A percentile compares a stretch with the other conserved stretches of the same genome.
These are phyloP conservation scores for Drosophila pseudoobscura DNA, from an alignment of 1,140 invertebrate species.

Conservation along the genomic window DNA sequence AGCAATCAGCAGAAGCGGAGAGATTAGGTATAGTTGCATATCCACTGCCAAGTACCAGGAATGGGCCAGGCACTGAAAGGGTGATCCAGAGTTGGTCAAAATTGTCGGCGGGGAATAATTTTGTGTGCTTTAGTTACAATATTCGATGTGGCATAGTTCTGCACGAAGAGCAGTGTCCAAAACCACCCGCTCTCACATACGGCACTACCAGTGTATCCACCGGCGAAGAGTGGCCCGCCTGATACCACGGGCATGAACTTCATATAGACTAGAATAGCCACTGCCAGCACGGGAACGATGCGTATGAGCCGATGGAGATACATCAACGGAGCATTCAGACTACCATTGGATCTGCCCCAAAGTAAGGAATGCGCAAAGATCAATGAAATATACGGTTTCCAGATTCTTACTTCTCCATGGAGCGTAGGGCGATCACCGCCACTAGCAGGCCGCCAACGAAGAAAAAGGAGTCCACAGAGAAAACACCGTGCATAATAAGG, in stretches of 20 bases:
- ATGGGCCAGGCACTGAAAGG: constrained; percentile 91
- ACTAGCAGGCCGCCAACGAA: constrained; percentile 86
- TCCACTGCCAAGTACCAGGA: constrained; percentile 95
- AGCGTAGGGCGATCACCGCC: no score
- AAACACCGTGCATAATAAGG: constrained; percentile 85
- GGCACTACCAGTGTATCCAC: constrained; percentile 27
- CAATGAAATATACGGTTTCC: no score
- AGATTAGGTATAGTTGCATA: constrained; percentile 91
- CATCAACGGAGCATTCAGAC: constrained; percentile 60
- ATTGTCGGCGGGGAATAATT: no score
- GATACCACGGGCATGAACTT: constrained; percentile 36
- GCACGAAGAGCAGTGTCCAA: constrained; percentile 56
- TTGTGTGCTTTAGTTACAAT: constrained; percentile 6
- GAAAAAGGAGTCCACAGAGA: constrained; percentile 88
- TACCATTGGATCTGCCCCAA: constrained; percentile 42
- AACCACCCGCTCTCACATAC: constrained; percentile 66
- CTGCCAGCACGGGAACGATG: constrained; percentile 45
- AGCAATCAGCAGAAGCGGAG: constrained; percentile 85
- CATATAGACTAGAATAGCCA: constrained; percentile 56
- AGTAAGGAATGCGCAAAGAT: background rate
- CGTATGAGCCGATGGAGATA: constrained; percentile 65
- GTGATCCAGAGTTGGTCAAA: constrained; percentile 13
- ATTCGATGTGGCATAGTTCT: constrained; percentile 57
- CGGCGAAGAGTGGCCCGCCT: constrained; percentile 40
- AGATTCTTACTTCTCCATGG: no score